phyloP scores from a whole-genome alignment of 2,113 vertebrate genomes.

The Coregonus clupeaformis region DNA sequence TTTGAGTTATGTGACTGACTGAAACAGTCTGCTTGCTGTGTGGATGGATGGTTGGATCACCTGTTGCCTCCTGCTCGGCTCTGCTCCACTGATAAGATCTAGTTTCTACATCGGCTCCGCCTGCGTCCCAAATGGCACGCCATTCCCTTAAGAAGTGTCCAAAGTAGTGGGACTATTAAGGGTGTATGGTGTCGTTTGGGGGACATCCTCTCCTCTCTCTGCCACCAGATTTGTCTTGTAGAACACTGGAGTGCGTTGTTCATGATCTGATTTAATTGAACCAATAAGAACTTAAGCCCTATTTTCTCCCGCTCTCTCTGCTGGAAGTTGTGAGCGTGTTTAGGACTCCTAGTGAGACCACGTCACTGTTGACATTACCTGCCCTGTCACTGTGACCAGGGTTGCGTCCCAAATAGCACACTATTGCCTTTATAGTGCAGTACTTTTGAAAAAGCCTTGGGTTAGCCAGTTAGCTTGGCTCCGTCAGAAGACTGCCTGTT shows the following conservation, averaged over 20 bases:
- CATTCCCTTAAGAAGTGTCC: too few relatives aligned
- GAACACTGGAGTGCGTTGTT: too few relatives aligned
- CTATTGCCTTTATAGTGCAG: too few relatives aligned
- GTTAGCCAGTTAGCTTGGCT: background rate
- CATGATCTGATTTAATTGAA: background rate
- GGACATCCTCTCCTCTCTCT: too few relatives aligned
- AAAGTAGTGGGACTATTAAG: too few relatives aligned
- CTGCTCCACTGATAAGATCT: background rate
- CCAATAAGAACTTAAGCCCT: too few relatives aligned
- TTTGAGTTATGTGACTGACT: slow-evolving; percentile 5
- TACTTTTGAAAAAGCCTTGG: background rate
- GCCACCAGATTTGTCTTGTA: background rate
- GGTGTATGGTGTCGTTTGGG: too few relatives aligned
- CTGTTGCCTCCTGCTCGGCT: background rate
- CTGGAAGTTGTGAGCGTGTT: background rate
- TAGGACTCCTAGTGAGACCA: background rate
- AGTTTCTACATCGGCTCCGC: background rate
- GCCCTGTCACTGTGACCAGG: background rate
- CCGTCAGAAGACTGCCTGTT: slow-evolving; percentile 5
- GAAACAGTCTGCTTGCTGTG: slow-evolving; percentile 14
- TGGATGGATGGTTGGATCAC: background rate
- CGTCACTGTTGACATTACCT: background rate
- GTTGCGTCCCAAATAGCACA: too few relatives aligned
- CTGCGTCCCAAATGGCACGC: too few relatives aligned
- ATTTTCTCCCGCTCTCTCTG: too few relatives aligned